Conservation (phyloP, 2,888 invertebrate genomes). For the Strigamia maritima region DNA sequence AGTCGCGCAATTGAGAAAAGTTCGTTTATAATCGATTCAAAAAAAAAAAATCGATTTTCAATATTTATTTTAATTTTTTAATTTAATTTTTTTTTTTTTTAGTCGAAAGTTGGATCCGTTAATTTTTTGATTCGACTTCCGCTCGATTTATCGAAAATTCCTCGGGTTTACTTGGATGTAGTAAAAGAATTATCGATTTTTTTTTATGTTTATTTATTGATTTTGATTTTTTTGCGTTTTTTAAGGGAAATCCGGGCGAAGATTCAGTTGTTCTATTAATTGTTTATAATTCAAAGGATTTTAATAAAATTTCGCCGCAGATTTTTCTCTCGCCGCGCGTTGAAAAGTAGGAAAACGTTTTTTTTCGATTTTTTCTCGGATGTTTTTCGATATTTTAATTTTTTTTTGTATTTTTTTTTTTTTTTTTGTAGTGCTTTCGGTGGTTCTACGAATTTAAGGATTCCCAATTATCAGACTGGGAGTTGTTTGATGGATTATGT, state of each 20-base stretch:
- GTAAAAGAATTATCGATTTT: too few relatives aligned
- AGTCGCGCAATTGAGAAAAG: slow-evolving; percentile 57
- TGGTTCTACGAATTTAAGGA: slow-evolving; percentile 51
- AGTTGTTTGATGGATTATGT: slow-evolving; percentile 53
- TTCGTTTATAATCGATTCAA: neutral
- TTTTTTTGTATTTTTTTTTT: too few relatives aligned
- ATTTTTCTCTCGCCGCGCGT: slow-evolving; percentile 57
- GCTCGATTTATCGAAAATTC: slow-evolving; percentile 63
- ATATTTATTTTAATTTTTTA: neutral
- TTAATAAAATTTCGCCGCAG: slow-evolving; percentile 53
- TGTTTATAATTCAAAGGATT: slow-evolving; percentile 57
- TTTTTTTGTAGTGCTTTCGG: slow-evolving; percentile 56
- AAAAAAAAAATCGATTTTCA: neutral
- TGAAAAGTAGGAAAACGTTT: slow-evolving; percentile 52
- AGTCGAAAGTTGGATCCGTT: slow-evolving; percentile 55
- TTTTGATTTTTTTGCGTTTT: too few relatives aligned
- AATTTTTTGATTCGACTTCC: slow-evolving; percentile 65
- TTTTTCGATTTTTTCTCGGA: neutral
- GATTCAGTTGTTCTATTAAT: slow-evolving; percentile 60
- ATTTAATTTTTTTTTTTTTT: too few relatives aligned
- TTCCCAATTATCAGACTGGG: slow-evolving; percentile 56
- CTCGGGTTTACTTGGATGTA: slow-evolving; percentile 56
- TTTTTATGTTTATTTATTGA: too few relatives aligned
- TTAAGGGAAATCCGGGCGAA: slow-evolving; percentile 54
- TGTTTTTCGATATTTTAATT: slow-evolving; percentile 30